Evolutionary conservation across 2,888 invertebrate species (phyloP), one percentile per base, ranked within the genome.

Genomic region (Deilephila porcellus): DNA sequence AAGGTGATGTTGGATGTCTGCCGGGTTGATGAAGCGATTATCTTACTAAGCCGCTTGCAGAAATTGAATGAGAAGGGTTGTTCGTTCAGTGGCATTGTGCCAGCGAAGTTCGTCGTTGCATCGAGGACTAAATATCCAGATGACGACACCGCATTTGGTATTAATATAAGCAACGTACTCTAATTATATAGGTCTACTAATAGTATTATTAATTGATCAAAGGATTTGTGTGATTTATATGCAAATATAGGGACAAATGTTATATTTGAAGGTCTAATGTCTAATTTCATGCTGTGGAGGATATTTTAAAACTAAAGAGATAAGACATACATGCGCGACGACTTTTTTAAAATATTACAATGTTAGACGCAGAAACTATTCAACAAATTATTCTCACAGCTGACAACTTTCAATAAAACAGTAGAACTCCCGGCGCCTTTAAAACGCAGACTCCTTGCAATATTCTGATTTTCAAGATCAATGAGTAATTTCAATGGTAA

Each of bases 391-490:
- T 63, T 37, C 63, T 67, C 25, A 25, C 25, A 25, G 20, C 17
- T 25, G 45, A 67, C n/a, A 64, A 67, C 67, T 45, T 52, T 67
- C 45, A 64, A 64, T 64, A 52, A 67, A 67, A 45, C 45, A 45
- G 32, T 63, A 45, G 45, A 67, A 25, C 67, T 67, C 20, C 17
- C 32, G 45, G 45, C 45, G 45, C 0, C 34, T 63, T 63, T 63
- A 37, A 29, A 67, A 67, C 20, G 64, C 45, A 45, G n/a, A 64
- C 64, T 63, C 63, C 37, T 52, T 67, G 67, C 67, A 67, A 67
- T 67, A 67, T 67, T 67, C 67, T 25, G 67, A 67, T 67, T 67
- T 67, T 67, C 67, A 67, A 67, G 67, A 20, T 67, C 67, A 67
- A 67, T 67, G 67, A 52, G 67, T 67, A 67, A 52, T 67, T 25